These are phyloP conservation scores for Pseudonaja textilis DNA, from an alignment of 2,113 vertebrate species.

Conservation along the genomic window DNA sequence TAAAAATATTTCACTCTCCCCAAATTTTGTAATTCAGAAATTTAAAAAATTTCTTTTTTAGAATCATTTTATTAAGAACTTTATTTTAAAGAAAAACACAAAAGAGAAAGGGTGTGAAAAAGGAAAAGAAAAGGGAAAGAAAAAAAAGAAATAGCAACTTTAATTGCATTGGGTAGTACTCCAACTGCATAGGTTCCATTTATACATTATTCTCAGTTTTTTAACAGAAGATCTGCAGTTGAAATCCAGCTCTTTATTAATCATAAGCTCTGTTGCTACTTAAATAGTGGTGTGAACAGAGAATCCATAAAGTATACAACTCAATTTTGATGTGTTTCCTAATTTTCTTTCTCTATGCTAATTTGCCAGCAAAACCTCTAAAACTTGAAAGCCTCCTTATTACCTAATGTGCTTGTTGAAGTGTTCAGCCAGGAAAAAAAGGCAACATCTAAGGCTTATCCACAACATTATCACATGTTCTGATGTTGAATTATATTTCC, in stretches of 20 bases:
- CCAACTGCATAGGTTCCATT: not conserved
- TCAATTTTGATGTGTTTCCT: not conserved
- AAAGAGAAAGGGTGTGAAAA: not conserved
- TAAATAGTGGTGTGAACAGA: not conserved
- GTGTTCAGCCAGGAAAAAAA: not conserved
- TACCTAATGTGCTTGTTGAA: not conserved
- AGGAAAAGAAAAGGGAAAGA: not conserved
- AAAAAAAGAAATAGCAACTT: not conserved
- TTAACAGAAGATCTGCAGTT: not conserved
- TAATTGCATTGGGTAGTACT: not conserved
- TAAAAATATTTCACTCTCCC: constrained; percentile 10
- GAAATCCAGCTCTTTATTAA: not conserved
- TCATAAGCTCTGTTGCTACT: not conserved
- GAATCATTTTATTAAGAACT: not conserved
- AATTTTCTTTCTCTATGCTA: not conserved
- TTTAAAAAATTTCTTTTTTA: not conserved
- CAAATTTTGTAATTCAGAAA: not conserved
- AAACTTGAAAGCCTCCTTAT: not conserved
- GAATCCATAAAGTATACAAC: not conserved
- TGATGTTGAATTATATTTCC: not conserved
- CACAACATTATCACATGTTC: not conserved
- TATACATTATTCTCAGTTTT: not conserved
- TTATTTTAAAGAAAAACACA: not conserved
- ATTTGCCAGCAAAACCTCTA: not conserved
- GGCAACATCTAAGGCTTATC: not conserved